Evolutionary conservation across 2,797 vertebrate genomes (phyloP), one percentile per base, ranked within the genome.

Genomic region (Phoebastria nigripes): DNA sequence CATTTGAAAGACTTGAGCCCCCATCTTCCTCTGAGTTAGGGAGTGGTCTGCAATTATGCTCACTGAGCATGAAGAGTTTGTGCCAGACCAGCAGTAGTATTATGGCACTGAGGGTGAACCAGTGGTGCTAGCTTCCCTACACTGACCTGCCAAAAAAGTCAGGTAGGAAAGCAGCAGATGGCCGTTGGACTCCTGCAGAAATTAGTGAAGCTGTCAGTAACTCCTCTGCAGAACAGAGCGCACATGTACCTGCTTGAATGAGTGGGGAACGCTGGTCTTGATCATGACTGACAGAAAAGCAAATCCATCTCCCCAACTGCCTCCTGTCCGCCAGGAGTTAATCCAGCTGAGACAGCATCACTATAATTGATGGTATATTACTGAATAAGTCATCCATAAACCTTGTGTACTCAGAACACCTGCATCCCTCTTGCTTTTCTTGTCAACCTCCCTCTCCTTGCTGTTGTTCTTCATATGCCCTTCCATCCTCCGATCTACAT

Each of bases 341-440:
- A 41, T 62, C 39, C 67, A 51, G 41, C 62, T 65, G 87, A 77
- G 66, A 39, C 49, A 90, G 71, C 39, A 73, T 55, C 44, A n/a
- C 62, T 44, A 61, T 89, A 44, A 90, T 62, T 73, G 87, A 92
- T 89, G 74, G 62, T n/a, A 42, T 49, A 8, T 66, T 66, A 37
- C 85, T 65, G 42, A 67, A 7, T 22, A 74, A 93, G 71, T 61
- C 76, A 91, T 84, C 92, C 85, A 82, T 66, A 79, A 93, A 77
- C 29, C 69, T 18, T 15, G 22, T 54, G 49, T 71, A 8, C 79
- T 89, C 55, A 35, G 59, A 70, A 82, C 49, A 88, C 86, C 55
- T 92, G 74, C 76, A 91, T 89, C 84, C 67, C 66, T 82, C 89
- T 51, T 73, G 74, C 46, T 92, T 73, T 72, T 33, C 52, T 85